Base-by-base conservation (phyloP, 2,113 vertebrate species). In the Dipodomys spectabilis region DNA sequence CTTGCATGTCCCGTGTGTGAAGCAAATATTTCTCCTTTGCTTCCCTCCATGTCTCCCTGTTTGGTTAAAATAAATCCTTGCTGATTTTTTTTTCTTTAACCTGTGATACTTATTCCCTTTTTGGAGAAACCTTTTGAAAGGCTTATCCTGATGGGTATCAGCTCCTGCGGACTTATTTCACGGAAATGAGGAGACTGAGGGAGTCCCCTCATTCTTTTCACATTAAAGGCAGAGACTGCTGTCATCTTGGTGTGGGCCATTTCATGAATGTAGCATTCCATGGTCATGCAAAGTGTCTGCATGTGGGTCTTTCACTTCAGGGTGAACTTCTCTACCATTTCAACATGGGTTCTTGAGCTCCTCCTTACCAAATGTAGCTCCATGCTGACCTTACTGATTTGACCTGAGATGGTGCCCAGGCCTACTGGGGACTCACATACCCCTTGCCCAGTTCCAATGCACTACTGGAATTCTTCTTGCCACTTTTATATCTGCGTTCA, bases 141-240 rank as follows among this genome's bases (percentile, higher is more conserved):
- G 62, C 22, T 23, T 23, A 5, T 64, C 62, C 6, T 23, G 20
- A 25, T 23, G 62, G 62, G 5, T 23, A 20, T 64, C 23, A 23
- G 23, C 7, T 64, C 62, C 62, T 64, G 23, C 23, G 62, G 23
- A 64, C 7, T 25, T 8, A 23, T 23, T 25, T 20, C 23, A 22
- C 16, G 19, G 60, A 62, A 62, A 62, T 64, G 1, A 23, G 62
- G 62, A 64, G 23, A 22, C 62, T 12, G 20, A 12, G 62, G 62
- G 62, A 64, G 6, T 64, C 1, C 19, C 11, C 62, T 23, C 23
- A 23, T 25, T 25, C 22, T 25, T 64, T 20, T 64, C 62, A 28
- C 53, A 7, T 35, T 0, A 2, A 11, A 7, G 18, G n/a, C 9
- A 18, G 49, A 4, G 74, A 18, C 13, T 32, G 16, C 15, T 13